Percentiles rank a stretch among this genome's conserved stretches.
Conservation (phyloP, 1,140 invertebrate species). For the Pseudomyrmex cubaensis region DNA sequence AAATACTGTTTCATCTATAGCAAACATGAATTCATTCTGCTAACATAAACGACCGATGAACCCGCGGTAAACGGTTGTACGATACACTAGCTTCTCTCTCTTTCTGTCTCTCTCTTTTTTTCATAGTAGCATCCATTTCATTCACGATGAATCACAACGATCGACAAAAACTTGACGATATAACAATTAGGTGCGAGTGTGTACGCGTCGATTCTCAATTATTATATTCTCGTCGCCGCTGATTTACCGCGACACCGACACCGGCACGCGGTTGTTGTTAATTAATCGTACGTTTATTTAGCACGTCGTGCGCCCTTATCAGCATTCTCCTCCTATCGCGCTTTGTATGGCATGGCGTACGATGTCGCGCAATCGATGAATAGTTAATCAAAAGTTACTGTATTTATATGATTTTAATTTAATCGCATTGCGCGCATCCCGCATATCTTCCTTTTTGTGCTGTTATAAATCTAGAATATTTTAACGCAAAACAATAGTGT, state of each 20-base stretch:
- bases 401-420: slow-evolving; percentile 14
- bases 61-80: slow-evolving; percentile 10
- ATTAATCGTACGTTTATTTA: slow-evolving; percentile 69
- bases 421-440: background rate
- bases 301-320: slow-evolving; percentile 27
- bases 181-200: slow-evolving; percentile 66
- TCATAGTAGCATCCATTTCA: background rate
- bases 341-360: background rate
- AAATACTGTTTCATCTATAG: slow-evolving; percentile 2
- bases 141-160: slow-evolving; percentile 43
- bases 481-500: no score
- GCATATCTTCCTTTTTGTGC: background rate
- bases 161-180: slow-evolving; percentile 67
- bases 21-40: slow-evolving; percentile 34
- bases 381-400: slow-evolving; percentile 33
- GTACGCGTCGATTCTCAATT: slow-evolving; percentile 66
- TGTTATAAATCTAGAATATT: background rate
- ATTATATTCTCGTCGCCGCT: slow-evolving; percentile 64
- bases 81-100: background rate
- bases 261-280: slow-evolving; percentile 52
- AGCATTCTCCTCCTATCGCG: slow-evolving; percentile 33
- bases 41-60: slow-evolving; percentile 41
- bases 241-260: slow-evolving; percentile 59
- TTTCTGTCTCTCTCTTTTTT: no score
- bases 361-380: slow-evolving; percentile 32